Conservation (phyloP, 2,797 vertebrate species). For the Peromyscus aztecus region DNA sequence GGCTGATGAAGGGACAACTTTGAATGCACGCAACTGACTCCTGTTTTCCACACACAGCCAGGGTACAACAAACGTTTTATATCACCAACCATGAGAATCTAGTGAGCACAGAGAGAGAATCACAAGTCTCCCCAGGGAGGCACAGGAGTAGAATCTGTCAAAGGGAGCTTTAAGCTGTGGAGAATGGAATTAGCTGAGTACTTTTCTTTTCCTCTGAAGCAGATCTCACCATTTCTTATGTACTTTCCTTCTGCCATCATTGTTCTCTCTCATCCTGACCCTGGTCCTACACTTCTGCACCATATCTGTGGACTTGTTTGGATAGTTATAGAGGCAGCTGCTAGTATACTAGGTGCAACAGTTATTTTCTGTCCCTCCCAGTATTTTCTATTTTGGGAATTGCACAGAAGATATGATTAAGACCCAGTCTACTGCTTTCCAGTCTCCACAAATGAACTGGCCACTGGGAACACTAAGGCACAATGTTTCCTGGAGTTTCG, state of each 20-base stretch:
- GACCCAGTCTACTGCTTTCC: neutral
- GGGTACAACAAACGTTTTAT: neutral
- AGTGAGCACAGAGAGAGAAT: neutral
- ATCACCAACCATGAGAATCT: neutral
- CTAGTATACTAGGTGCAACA: neutral
- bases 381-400: neutral
- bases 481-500: neutral
- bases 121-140: neutral
- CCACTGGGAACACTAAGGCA: neutral
- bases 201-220: neutral
- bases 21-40: neutral
- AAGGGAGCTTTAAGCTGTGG: neutral
- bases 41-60: neutral
- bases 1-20: neutral
- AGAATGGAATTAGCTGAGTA: neutral
- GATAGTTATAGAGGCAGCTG: neutral
- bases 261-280: neutral
- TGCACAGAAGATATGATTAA: neutral
- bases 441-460: neutral
- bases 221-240: neutral
- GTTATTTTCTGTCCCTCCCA: constrained; percentile 31
- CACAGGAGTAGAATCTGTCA: neutral
- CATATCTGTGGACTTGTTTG: neutral
- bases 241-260: neutral
- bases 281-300: neutral